Base-by-base conservation (phyloP, 2,113 vertebrate genomes). In the Regulus satrapa region DNA sequence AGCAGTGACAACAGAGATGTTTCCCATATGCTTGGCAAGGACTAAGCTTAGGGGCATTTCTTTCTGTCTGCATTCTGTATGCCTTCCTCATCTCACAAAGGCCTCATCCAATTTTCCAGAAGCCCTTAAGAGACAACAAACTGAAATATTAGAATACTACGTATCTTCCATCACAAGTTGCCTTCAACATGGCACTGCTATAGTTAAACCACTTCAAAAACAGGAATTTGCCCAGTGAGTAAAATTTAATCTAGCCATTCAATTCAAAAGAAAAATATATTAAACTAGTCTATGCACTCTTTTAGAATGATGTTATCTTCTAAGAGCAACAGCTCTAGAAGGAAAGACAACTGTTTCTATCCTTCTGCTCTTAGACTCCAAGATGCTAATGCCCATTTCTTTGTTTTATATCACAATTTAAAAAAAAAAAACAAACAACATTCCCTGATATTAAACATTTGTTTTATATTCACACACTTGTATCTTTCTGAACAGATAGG, bases 231-330 rank as follows among this genome's bases (percentile, higher is more conserved):
- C 20, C 28, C 45, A 46, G 17, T 9, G 3, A 16, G 8, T 56
- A 73, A 79, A 91, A 55, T 45, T 85, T 31, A 59, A 36, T 55
- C 12, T 43, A 48, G 54, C 4, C 1, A 2, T 56, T 72, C 8
- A 31, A 76, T 24, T 68, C 1, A 20, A 52, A 26, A 88, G 18
- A 63, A 66, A 75, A 76, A 55, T 16, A 40, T 5, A 18, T 28
- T 46, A 55, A 5, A 36, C 3, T 40, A 76, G 28, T n/a, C n/a
- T n/a, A 61, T 0, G 0, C 6, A 36, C 14, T 18, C 15, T 43
- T 71, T 67, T n/a, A 58, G 34, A 82, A 82, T 51, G 3, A 66
- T 0, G 1, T 45, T 34, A 4, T 36, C 18, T 48, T 72, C 9
- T 36, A 85, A 55, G 12, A 75, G 1, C 8, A 94, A 31, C 13